Evolutionary conservation across 2,888 invertebrate genomes (phyloP).

Genomic region (Anarsia innoxiella): DNA sequence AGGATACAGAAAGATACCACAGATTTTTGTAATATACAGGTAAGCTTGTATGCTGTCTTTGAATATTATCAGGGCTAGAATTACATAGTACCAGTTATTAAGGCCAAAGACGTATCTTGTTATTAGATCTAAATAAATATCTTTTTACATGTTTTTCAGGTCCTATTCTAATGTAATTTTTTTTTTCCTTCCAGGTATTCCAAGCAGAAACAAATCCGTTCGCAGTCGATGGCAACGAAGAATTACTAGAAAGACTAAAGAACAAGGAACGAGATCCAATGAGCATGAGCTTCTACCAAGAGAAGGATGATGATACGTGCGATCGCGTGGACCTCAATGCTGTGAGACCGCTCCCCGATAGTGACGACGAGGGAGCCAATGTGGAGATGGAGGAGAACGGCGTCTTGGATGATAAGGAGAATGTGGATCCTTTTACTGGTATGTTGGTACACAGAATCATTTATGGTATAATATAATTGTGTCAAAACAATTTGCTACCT

Average conservation of each 20-base stretch:
- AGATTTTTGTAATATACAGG: constrained; percentile 70
- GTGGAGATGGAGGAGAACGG: constrained; percentile 28
- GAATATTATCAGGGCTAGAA: too few species aligned
- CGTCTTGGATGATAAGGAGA: constrained; percentile 45
- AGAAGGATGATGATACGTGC: constrained; percentile 73
- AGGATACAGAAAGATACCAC: constrained; percentile 77
- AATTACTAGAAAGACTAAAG: constrained; percentile 66
- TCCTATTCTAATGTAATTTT: too few species aligned
- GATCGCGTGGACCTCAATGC: constrained; percentile 74
- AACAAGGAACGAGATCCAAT: constrained; percentile 77
- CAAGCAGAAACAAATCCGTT: constrained; percentile 67
- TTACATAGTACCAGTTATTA: too few species aligned
- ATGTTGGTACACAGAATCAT: too few species aligned
- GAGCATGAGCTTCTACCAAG: constrained; percentile 80
- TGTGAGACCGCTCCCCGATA: constrained; percentile 73
- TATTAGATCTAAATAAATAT: too few species aligned
- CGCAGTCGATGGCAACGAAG: constrained; percentile 59
- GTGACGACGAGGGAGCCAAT: constrained; percentile 65
- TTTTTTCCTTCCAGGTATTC: constrained; percentile 44
- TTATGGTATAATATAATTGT: too few species aligned
- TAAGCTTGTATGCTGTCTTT: too few species aligned
- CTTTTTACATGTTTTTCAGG: too few species aligned
- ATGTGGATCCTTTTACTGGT: too few species aligned
- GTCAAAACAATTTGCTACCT: too few species aligned
- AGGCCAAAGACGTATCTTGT: too few species aligned